Evolutionary conservation across 1,140 invertebrate species (phyloP), one percentile per base, ranked within the genome.

Genomic region (Dolichoris vasculosae): DNA sequence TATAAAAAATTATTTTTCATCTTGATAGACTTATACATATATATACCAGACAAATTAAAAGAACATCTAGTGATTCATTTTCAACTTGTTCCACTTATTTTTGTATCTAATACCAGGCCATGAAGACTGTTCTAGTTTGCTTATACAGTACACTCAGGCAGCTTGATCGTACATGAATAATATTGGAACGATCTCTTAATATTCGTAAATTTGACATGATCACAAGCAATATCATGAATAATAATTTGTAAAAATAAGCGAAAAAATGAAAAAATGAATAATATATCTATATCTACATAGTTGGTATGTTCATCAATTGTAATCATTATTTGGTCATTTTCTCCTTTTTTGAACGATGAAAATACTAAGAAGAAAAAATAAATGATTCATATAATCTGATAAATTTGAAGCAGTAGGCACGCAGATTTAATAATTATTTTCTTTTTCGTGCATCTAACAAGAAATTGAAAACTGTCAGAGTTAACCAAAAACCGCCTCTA

Each of bases 101-200:
- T 82, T 71, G 17, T 23, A 23, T 15, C 2, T 76, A 13, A 17
- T 20, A 1, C 26, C 71, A 17, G 35, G n/a, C 51, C 73, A n/a
- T 63, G 55, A 64, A 43, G 15, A 77, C 82, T 83, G 82, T 83
- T 83, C 82, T 77, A 83, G 15, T 32, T 43, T 30, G 26, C 13
- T 51, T 77, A 13, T 83, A 83, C 82, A 83, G 82, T 83, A 15
- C 35, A 30, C 8, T 71, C 80, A 38, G 64, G 46, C 23, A 11
- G 59, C 69, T 38, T 4, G 32, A 35, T 35, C 69, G 32, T 20
- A 17, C 38, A 32, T 23, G 7, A 23, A 8, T 64, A 64, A 30
- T 8, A 30, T 32, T 30, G 30, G 8, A 30, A 64, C 30, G 15
- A 30, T 64, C 30, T 11, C 63, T 6, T 32, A 69, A 11, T 17